A percentile compares a stretch with the other conserved stretches of the same genome.
Conservation (phyloP, 2,113 vertebrate genomes). For the Elachura formosa region DNA sequence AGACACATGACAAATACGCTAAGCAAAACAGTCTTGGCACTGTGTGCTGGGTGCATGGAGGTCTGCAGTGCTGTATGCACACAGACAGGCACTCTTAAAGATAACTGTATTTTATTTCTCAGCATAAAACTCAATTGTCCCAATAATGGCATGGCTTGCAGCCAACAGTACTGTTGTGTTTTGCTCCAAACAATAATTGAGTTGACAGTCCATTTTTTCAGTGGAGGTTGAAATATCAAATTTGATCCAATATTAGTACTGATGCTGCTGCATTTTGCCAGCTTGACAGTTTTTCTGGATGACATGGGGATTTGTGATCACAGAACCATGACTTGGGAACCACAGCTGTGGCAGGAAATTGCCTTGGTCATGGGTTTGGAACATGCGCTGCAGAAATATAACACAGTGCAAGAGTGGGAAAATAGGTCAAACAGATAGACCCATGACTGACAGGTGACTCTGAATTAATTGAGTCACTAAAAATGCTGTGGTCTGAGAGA, state of each 20-base stretch:
- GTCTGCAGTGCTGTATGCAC: neutral
- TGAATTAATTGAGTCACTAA: neutral
- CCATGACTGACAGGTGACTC: neutral
- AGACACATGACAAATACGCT: neutral
- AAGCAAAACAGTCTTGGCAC: neutral
- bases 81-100: neutral
- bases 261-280: conserved; percentile 35
- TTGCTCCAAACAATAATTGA: conserved; percentile 29
- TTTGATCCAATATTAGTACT: conserved; percentile 37
- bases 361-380: neutral
- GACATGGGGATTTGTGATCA: conserved; percentile 5
- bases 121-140: conserved; percentile 52
- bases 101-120: conserved; percentile 8
- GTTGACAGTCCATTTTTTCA: conserved; percentile 55
- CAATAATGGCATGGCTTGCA: conserved; percentile 36
- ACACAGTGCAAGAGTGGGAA: neutral
- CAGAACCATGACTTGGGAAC: neutral
- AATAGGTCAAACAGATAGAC: neutral
- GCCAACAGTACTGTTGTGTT: conserved; percentile 30
- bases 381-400: neutral
- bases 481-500: neutral
- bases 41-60: neutral
- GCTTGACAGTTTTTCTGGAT: conserved; percentile 16
- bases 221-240: conserved; percentile 41
- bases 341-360: conserved; percentile 1